phyloP scores from a whole-genome alignment of 2,888 invertebrate species.

The Drosophila nr. perissopoda region DNA sequence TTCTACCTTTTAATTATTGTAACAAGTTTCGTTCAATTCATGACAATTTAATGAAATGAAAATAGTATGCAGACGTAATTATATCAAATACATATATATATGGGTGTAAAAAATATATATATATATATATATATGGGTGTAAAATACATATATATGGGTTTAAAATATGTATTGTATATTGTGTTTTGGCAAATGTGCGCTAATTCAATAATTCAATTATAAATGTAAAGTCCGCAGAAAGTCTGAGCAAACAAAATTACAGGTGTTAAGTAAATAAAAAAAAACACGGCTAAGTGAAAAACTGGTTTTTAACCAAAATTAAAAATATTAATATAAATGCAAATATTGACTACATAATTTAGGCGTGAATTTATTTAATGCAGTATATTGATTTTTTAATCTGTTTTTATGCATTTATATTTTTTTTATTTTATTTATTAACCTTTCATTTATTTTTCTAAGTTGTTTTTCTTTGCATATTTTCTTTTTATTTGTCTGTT shows the following conservation, averaged over 20 bases:
- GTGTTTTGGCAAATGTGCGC: constrained; percentile 6
- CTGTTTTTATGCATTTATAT: not conserved
- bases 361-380: not conserved
- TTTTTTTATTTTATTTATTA: no score
- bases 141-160: not conserved
- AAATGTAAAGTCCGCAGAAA: not conserved
- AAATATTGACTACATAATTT: not conserved
- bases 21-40: not conserved
- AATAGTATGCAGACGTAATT: not conserved
- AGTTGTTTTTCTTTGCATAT: not conserved
- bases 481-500: not conserved
- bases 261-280: constrained; percentile 8
- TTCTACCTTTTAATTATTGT: constrained; percentile 3
- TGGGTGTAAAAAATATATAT: not conserved
- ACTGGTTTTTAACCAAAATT: not conserved
- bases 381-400: not conserved
- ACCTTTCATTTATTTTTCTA: not conserved
- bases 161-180: not conserved
- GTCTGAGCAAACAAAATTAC: constrained; percentile 5
- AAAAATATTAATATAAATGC: not conserved
- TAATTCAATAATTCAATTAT: constrained; percentile 1
- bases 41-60: constrained; percentile 12
- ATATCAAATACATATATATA: not conserved
- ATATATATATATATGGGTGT: no score
- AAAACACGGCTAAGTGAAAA: not conserved